Conservation (phyloP, 2,113 vertebrate species). For the Cranoglanis bouderius region DNA sequence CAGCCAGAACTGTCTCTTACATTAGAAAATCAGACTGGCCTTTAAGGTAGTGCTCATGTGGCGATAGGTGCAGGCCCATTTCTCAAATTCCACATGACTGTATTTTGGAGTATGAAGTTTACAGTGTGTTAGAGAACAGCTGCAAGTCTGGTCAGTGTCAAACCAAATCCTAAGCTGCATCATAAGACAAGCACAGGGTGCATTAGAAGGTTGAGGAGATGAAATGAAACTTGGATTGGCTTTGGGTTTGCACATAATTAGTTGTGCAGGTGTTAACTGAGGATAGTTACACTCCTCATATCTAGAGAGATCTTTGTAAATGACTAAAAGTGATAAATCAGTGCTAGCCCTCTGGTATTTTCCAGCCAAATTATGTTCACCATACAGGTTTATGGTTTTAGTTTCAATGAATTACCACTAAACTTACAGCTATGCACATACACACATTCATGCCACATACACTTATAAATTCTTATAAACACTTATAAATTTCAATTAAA, state of each 20-base stretch:
- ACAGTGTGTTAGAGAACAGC: not conserved
- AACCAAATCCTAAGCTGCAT: not conserved
- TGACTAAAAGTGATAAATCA: not conserved
- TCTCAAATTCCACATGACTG: conserved; percentile 14
- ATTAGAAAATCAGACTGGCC: not conserved
- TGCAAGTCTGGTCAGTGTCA: not conserved
- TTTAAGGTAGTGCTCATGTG: conserved; percentile 7
- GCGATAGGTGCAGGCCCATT: not conserved
- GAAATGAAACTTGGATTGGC: not conserved
- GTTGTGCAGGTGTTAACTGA: not conserved
- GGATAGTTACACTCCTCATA: conserved; percentile 10
- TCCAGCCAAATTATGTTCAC: not conserved
- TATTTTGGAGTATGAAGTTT: not conserved
- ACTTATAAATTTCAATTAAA: no score
- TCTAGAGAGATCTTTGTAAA: conserved; percentile 24
- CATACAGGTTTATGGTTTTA: not conserved
- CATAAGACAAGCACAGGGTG: not conserved
- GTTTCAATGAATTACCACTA: not conserved
- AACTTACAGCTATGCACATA: not conserved
- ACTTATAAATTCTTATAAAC: not conserved
- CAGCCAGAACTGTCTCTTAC: not conserved
- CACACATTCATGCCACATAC: not conserved
- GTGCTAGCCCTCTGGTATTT: not conserved
- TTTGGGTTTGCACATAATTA: conserved; percentile 11
- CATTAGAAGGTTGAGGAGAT: not conserved